Conservation (phyloP, 2,797 vertebrate species). For the Pristis pectinata region DNA sequence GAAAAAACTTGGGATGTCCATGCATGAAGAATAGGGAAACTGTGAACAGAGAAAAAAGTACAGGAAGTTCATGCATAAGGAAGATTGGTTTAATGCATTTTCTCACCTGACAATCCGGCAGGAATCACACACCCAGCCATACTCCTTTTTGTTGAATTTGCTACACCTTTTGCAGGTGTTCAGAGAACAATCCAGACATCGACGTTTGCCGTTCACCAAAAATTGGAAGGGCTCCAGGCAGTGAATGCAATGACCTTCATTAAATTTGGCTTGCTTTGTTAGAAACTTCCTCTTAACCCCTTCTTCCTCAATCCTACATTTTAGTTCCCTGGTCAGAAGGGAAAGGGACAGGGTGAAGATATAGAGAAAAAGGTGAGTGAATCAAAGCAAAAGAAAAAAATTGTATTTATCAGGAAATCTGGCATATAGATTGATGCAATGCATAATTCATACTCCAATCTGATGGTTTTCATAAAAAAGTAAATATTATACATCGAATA, state of each 20-base stretch:
- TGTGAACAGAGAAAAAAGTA: background rate
- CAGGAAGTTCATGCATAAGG: background rate
- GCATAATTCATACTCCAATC: background rate
- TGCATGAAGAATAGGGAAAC: background rate
- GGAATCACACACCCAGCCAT: conserved; percentile 83
- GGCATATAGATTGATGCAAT: background rate
- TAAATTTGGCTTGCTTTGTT: conserved; percentile 57
- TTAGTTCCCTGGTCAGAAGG: conserved; percentile 61
- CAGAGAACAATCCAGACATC: conserved; percentile 75
- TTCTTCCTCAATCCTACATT: conserved; percentile 73
- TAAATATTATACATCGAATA: background rate
- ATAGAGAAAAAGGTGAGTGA: conserved; percentile 4
- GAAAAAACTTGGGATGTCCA: background rate
- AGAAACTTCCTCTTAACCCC: conserved; percentile 73
- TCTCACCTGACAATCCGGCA: conserved; percentile 77
- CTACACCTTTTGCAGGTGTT: conserved; percentile 78
- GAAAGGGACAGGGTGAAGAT: background rate
- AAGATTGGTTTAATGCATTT: background rate
- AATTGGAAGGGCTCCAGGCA: conserved; percentile 87
- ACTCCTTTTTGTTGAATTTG: conserved; percentile 76
- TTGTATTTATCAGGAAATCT: background rate
- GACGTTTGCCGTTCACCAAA: conserved; percentile 70
- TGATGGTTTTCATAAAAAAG: background rate
- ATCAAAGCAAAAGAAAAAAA: background rate
- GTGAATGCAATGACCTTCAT: conserved; percentile 72